phyloP scores from a whole-genome alignment of 2,113 vertebrate species.

The Planiliza haematocheilus region DNA sequence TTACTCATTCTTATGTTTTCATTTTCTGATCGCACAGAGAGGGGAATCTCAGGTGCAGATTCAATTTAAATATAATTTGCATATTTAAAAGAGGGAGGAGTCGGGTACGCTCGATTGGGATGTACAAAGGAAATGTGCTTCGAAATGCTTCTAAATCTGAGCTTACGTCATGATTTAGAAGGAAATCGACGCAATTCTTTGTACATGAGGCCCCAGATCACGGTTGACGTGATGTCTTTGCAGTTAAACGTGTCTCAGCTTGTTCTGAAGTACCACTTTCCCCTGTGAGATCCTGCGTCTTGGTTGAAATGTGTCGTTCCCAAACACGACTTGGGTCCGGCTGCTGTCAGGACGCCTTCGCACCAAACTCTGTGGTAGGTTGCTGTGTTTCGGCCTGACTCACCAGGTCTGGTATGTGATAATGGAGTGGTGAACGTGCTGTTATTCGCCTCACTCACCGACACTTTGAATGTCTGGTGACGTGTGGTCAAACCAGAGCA shows the following conservation, averaged over 20 bases:
- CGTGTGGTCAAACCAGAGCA: slow-evolving; percentile 41
- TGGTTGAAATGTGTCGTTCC: not conserved
- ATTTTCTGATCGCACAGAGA: too few relatives aligned
- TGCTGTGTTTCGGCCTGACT: slow-evolving; percentile 53
- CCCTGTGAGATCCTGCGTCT: not conserved
- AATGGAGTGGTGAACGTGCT: slow-evolving; percentile 29
- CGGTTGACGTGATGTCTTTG: too few relatives aligned
- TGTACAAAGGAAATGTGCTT: too few relatives aligned
- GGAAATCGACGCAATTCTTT: too few relatives aligned
- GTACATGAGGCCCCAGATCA: too few relatives aligned
- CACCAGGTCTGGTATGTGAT: slow-evolving; percentile 51
- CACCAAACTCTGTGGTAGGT: slow-evolving; percentile 39
- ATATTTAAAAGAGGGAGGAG: too few relatives aligned
- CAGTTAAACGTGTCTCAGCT: not conserved
- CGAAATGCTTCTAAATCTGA: too few relatives aligned
- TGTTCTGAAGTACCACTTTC: not conserved
- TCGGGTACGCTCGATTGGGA: too few relatives aligned
- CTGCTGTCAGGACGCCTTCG: slow-evolving; percentile 10
- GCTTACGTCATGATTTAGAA: too few relatives aligned
- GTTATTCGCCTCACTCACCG: slow-evolving; percentile 33
- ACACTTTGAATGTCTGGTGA: slow-evolving; percentile 41
- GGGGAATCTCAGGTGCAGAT: too few relatives aligned
- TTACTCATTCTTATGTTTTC: too few relatives aligned
- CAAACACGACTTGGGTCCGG: not conserved
- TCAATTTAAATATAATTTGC: too few relatives aligned